Conservation (phyloP, 2,113 vertebrate genomes). For the Morphnarchus princeps region DNA sequence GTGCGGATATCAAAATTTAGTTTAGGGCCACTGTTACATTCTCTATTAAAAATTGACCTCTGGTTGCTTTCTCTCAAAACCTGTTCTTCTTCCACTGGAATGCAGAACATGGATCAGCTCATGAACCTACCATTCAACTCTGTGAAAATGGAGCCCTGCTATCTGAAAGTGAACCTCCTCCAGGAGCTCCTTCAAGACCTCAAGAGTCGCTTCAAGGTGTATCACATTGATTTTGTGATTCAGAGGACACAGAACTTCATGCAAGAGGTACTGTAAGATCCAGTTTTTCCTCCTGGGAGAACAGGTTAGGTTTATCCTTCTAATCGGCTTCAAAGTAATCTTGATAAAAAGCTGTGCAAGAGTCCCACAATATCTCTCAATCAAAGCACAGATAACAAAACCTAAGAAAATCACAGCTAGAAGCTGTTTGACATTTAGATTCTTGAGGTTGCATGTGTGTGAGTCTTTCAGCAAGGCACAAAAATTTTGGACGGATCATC, state of each 20-base stretch:
- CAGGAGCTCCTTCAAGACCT: constrained; percentile 80
- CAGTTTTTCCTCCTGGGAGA: neutral
- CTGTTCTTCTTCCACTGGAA: neutral
- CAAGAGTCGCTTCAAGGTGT: constrained; percentile 80
- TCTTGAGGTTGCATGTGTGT: neutral
- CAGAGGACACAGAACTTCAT: constrained; percentile 89
- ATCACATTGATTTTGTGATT: constrained; percentile 75
- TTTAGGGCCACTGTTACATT: neutral
- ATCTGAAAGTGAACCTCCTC: constrained; percentile 78
- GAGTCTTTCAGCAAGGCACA: neutral
- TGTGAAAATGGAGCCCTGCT: constrained; percentile 82
- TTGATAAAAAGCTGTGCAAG: neutral
- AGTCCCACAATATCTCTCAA: neutral
- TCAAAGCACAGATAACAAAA: neutral
- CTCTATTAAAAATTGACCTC: neutral
- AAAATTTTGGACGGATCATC: neutral
- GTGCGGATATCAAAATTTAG: neutral
- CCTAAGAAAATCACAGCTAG: neutral
- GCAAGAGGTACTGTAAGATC: constrained; percentile 81
- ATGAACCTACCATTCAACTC: constrained; percentile 70
- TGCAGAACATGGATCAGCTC: constrained; percentile 74
- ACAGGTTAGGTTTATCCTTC: neutral
- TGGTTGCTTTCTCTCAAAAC: neutral
- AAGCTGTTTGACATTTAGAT: neutral
- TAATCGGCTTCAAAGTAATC: constrained; percentile 3